These are phyloP conservation scores for Troilus luridus DNA, from an alignment of 2,888 invertebrate genomes.

Conservation along the genomic window DNA sequence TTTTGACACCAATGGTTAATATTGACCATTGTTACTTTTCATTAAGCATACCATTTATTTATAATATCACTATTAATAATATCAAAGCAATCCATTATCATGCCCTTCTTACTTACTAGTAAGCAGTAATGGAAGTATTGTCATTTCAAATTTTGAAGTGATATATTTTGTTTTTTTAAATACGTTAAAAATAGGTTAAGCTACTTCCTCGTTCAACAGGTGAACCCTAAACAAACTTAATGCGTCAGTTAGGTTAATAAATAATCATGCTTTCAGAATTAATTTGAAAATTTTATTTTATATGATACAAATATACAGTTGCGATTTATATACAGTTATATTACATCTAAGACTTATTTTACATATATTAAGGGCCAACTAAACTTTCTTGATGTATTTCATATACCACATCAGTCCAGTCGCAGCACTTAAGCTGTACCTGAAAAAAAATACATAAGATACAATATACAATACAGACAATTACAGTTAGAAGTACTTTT, in stretches of 20 bases:
- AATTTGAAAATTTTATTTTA: neutral
- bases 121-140: too few species aligned
- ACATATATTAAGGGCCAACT: neutral
- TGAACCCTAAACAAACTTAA: neutral
- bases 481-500: neutral
- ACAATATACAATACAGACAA: neutral
- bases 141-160: too few species aligned
- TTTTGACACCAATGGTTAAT: too few species aligned
- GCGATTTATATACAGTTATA: neutral
- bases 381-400: slow-evolving; percentile 59
- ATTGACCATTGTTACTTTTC: too few species aligned
- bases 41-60: too few species aligned
- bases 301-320: neutral
- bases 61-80: too few species aligned
- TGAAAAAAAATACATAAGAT: slow-evolving; percentile 65
- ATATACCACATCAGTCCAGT: slow-evolving; percentile 83
- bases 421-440: slow-evolving; percentile 76
- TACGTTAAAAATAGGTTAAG: too few species aligned
- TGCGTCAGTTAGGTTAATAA: neutral
- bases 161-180: too few species aligned
- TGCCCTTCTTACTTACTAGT: too few species aligned
- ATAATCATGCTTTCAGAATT: neutral
- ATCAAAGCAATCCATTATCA: too few species aligned
- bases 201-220: neutral
- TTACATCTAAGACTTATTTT: neutral